These are phyloP conservation scores for Eumeta japonica DNA, from an alignment of 1,140 invertebrate genomes.

Conservation along the genomic window DNA sequence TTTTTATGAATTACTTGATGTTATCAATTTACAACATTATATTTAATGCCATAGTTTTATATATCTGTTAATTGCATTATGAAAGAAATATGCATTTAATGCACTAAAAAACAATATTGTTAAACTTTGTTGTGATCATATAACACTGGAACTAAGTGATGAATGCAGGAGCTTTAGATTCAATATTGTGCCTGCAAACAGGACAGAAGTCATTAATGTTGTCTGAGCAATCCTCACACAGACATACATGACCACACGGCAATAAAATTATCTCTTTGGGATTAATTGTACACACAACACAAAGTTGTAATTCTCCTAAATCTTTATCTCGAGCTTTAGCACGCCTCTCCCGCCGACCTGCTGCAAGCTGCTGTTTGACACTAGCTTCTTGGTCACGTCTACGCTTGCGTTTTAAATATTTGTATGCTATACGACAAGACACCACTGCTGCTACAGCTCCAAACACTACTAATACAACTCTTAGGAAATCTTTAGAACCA, in stretches of 20 bases:
- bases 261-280: conserved; percentile 78
- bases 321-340: conserved; percentile 63
- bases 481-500: conserved; percentile 64
- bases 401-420: conserved; percentile 61
- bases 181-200: conserved; percentile 67
- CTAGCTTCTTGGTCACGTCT: conserved; percentile 59
- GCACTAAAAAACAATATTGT: conserved; percentile 4
- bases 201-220: conserved; percentile 69
- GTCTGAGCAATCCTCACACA: conserved; percentile 79
- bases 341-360: conserved; percentile 63
- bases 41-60: too few relatives aligned
- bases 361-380: conserved; percentile 62
- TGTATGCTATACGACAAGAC: conserved; percentile 62
- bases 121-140: conserved; percentile 6
- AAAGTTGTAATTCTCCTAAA: conserved; percentile 67
- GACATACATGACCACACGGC: conserved; percentile 79
- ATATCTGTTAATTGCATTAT: too few relatives aligned
- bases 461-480: conserved; percentile 65
- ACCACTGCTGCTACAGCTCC: conserved; percentile 67
- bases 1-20: too few relatives aligned
- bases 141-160: conserved; percentile 53
- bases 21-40: too few relatives aligned
- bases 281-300: conserved; percentile 75
- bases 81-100: too few relatives aligned
- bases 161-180: conserved; percentile 68